phyloP scores from a whole-genome alignment of 2,888 invertebrate species.

The Apodemia duryi region DNA sequence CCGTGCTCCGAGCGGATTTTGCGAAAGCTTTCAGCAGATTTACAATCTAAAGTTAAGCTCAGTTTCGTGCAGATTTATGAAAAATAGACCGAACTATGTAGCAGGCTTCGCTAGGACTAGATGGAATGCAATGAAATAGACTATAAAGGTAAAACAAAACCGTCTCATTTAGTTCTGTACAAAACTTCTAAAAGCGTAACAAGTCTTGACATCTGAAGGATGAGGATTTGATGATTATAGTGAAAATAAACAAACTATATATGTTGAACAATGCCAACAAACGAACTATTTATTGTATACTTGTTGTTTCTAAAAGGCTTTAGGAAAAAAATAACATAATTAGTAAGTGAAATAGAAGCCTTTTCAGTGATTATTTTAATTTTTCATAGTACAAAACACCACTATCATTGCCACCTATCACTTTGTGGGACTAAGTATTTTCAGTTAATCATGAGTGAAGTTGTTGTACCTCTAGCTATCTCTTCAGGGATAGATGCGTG shows the following conservation, averaged over 20 bases:
- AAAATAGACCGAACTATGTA: not conserved
- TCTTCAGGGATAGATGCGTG: no score
- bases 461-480: no score
- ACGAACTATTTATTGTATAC: no score
- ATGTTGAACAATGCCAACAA: no score
- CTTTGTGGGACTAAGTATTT: no score
- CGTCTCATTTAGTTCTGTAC: not conserved
- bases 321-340: no score
- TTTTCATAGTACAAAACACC: no score
- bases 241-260: not conserved
- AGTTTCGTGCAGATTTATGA: slow-evolving; percentile 4
- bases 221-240: not conserved
- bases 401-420: no score
- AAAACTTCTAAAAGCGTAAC: not conserved
- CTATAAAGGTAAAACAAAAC: not conserved
- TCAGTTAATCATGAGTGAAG: no score
- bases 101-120: not conserved
- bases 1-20: slow-evolving; percentile 12
- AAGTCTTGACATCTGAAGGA: not conserved
- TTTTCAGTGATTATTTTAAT: no score
- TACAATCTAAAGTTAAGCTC: slow-evolving; percentile 8
- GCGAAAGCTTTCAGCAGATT: slow-evolving; percentile 11
- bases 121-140: not conserved
- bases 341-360: no score
- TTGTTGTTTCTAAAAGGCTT: no score